phyloP scores from a whole-genome alignment of 2,113 vertebrate species.

The Oceanites oceanicus region DNA sequence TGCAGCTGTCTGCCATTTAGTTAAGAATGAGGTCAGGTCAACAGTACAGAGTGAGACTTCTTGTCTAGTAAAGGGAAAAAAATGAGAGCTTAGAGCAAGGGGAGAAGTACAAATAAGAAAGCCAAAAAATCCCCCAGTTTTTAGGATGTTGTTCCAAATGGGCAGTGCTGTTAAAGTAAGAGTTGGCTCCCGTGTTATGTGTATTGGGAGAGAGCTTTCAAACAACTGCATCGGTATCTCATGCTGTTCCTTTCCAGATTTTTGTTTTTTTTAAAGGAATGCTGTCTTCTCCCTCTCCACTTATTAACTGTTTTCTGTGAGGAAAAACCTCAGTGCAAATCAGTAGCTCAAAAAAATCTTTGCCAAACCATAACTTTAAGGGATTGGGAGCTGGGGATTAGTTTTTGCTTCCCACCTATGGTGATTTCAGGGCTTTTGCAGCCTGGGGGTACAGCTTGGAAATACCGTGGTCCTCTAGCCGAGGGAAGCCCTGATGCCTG shows the following conservation, averaged over 20 bases:
- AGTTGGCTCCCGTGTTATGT: background rate
- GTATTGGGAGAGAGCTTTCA: background rate
- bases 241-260: background rate
- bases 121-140: background rate
- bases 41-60: background rate
- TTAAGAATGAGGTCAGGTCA: background rate
- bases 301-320: background rate
- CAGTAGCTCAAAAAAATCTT: background rate
- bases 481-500: background rate
- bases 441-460: background rate
- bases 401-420: background rate
- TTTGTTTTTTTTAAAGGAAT: background rate
- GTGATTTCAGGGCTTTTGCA: background rate
- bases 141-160: background rate
- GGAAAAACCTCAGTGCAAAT: background rate
- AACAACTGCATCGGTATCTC: background rate
- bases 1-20: background rate
- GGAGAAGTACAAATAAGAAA: background rate
- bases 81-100: background rate
- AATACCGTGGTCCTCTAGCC: accelerated
- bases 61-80: background rate
- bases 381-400: background rate
- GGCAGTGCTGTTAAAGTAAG: background rate
- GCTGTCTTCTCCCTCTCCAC: background rate
- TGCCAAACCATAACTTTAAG: background rate